A percentile compares a stretch with the other conserved stretches of the same genome.
Conservation (phyloP, 1,140 invertebrate species). For the Musca domestica region DNA sequence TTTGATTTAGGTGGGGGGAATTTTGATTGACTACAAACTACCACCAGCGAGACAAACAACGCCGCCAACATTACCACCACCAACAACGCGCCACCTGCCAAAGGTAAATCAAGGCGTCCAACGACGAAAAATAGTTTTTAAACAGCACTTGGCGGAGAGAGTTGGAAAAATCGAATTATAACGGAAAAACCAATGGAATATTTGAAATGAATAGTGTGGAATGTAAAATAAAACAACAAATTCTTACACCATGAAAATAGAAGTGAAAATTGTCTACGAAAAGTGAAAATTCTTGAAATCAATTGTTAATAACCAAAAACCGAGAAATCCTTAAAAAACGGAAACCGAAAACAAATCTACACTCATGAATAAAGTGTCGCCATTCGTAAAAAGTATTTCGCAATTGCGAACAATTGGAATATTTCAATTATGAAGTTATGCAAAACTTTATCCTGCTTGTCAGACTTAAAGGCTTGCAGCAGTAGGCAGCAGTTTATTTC, state of each 20-base stretch:
- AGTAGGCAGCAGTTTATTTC: not conserved
- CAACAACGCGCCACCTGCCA: not conserved
- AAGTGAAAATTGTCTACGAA: not conserved
- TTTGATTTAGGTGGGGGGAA: not conserved
- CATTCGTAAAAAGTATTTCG: not conserved
- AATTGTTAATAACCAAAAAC: not conserved
- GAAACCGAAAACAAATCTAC: not conserved
- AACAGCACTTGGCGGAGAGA: constrained; percentile 38
- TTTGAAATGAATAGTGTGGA: not conserved
- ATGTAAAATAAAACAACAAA: not conserved
- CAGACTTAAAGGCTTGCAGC: too few species aligned
- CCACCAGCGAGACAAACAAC: not conserved
- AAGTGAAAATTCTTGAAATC: too few species aligned
- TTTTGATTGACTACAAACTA: not conserved
- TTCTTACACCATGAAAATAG: not conserved
- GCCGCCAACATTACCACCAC: not conserved
- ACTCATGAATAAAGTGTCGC: not conserved
- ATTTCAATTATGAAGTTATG: constrained; percentile 8
- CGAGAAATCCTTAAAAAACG: not conserved
- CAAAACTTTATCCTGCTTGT: not conserved
- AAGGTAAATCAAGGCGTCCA: not conserved
- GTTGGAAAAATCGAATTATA: constrained; percentile 15
- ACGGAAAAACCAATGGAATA: not conserved
- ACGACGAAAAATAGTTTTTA: constrained; percentile 36
- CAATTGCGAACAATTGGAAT: not conserved